Conservation (phyloP, 2,113 vertebrate genomes). For the Microtus montanus region DNA sequence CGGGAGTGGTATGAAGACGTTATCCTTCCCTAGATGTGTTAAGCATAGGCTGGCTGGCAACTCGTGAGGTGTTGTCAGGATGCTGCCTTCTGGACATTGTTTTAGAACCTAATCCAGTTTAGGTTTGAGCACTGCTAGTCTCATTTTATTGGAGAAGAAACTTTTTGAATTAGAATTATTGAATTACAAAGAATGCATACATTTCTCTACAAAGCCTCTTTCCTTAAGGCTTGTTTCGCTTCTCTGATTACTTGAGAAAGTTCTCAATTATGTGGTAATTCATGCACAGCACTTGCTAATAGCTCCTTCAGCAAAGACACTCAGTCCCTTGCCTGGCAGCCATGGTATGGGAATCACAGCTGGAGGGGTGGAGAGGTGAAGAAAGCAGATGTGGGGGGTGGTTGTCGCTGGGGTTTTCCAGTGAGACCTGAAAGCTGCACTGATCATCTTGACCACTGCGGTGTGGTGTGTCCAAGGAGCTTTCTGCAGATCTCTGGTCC, state of each 20-base stretch:
- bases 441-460: neutral
- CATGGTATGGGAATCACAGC: neutral
- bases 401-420: neutral
- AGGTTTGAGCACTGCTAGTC: too few species aligned
- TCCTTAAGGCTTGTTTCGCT: constrained; percentile 9
- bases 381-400: neutral
- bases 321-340: neutral
- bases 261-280: neutral
- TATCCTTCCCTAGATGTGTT: neutral
- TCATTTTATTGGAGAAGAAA: neutral
- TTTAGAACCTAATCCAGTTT: constrained; percentile 17
- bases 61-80: too few species aligned
- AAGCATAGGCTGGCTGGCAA: neutral
- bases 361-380: neutral
- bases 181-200: neutral
- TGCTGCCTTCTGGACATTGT: neutral
- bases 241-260: constrained; percentile 33
- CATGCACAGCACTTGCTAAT: neutral
- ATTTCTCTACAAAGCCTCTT: neutral
- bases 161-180: neutral
- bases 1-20: neutral
- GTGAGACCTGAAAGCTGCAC: neutral
- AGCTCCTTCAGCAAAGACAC: neutral
- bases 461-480: neutral
- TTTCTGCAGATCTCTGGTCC: neutral